Conservation (phyloP, 2,888 invertebrate species). For the Mactromeris polynyma region DNA sequence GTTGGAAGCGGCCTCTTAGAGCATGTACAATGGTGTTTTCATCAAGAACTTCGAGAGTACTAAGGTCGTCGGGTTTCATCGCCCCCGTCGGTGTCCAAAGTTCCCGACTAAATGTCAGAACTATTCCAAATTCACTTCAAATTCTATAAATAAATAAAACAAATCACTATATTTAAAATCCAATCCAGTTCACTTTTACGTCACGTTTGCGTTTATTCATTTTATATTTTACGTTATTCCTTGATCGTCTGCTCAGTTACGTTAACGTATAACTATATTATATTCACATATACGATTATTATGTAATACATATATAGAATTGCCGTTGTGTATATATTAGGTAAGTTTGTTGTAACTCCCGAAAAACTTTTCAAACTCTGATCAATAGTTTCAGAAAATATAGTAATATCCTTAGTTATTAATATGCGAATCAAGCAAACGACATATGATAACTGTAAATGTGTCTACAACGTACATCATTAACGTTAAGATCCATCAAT, state of each 20-base stretch:
- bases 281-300: no score
- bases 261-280: no score
- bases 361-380: neutral
- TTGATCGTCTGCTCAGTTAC: no score
- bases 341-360: neutral
- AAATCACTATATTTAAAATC: neutral
- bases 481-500: slow-evolving; percentile 40
- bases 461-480: slow-evolving; percentile 11
- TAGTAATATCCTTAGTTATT: neutral
- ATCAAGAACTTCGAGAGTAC: slow-evolving; percentile 76
- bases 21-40: slow-evolving; percentile 77
- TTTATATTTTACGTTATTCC: no score
- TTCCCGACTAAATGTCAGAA: slow-evolving; percentile 1
- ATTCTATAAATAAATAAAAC: neutral
- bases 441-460: neutral
- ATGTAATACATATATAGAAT: no score
- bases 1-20: slow-evolving; percentile 71
- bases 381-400: neutral
- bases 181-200: neutral
- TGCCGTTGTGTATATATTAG: no score
- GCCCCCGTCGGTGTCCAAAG: slow-evolving; percentile 1
- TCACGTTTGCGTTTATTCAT: neutral
- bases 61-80: slow-evolving; percentile 75
- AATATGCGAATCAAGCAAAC: slow-evolving; percentile 24
- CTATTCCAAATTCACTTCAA: neutral